These are phyloP conservation scores for Craseonycteris thonglongyai DNA, from an alignment of 2,113 vertebrate genomes.

Conservation along the genomic window DNA sequence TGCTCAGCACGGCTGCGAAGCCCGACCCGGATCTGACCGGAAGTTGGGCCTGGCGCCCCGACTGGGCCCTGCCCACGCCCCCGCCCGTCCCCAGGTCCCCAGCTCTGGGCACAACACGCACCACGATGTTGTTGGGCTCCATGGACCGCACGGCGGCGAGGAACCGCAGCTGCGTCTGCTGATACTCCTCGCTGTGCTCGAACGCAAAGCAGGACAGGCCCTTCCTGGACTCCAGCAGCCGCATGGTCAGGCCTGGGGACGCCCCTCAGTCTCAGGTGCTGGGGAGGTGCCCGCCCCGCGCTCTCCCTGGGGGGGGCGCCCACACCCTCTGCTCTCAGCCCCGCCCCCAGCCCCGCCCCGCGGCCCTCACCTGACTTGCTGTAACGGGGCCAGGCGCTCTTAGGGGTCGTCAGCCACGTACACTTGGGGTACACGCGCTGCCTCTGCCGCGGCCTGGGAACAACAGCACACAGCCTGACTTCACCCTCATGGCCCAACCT, in stretches of 20 bases:
- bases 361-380: conserved; percentile 87
- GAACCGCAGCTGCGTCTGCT: conserved; percentile 97
- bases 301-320: no score
- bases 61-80: background rate
- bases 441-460: conserved; percentile 86
- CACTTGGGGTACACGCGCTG: conserved; percentile 90
- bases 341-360: fast-evolving
- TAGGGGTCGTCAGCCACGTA: conserved; percentile 91
- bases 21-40: no score
- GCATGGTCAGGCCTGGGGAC: conserved; percentile 89
- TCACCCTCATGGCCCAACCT: background rate
- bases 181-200: conserved; percentile 94
- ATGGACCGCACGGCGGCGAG: conserved; percentile 94
- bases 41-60: background rate
- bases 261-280: background rate
- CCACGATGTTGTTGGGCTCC: conserved; percentile 98
- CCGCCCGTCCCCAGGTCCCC: no score
- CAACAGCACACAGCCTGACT: background rate
- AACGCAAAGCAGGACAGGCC: conserved; percentile 90
- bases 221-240: conserved; percentile 85
- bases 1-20: fast-evolving
- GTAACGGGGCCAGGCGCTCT: conserved; percentile 95
- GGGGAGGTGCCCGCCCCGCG: no score
- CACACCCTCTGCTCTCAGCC: fast-evolving
- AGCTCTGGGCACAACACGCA: conserved; percentile 69